These are phyloP conservation scores for Berghia stephanieae DNA, from an alignment of 1,140 invertebrate species.

Conservation along the genomic window DNA sequence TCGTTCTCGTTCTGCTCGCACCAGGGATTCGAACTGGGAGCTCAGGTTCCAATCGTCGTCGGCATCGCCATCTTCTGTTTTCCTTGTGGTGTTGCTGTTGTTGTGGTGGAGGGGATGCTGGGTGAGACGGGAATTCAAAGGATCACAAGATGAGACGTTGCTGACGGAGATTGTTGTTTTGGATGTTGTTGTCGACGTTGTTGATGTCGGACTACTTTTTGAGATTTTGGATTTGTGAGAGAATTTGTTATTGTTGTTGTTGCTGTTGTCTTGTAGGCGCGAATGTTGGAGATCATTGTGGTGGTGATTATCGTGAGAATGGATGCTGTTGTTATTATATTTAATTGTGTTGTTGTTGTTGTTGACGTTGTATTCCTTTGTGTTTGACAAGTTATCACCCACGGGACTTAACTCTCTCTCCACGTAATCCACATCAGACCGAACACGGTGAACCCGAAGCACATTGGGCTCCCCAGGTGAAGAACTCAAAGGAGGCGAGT, in stretches of 20 bases:
- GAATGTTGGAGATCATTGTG: too few species aligned
- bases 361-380: neutral
- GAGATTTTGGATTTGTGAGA: too few species aligned
- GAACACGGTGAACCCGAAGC: slow-evolving; percentile 17
- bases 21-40: slow-evolving; percentile 14
- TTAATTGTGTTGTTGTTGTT: slow-evolving; percentile 17
- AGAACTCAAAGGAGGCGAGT: neutral
- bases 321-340: too few species aligned
- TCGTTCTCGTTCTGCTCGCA: slow-evolving; percentile 15
- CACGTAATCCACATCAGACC: slow-evolving; percentile 26
- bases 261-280: too few species aligned
- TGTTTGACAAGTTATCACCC: neutral
- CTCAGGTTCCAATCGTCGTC: slow-evolving; percentile 28
- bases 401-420: slow-evolving; percentile 16
- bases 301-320: too few species aligned
- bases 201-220: too few species aligned
- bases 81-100: neutral
- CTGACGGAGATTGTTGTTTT: neutral
- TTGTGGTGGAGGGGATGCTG: neutral
- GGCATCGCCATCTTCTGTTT: neutral
- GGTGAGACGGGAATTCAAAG: neutral
- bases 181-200: slow-evolving; percentile 3
- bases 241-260: too few species aligned
- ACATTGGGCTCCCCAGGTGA: slow-evolving; percentile 22
- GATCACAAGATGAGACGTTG: neutral